Conservation (phyloP, 2,888 invertebrate genomes). For the Drosophila emarginata region DNA sequence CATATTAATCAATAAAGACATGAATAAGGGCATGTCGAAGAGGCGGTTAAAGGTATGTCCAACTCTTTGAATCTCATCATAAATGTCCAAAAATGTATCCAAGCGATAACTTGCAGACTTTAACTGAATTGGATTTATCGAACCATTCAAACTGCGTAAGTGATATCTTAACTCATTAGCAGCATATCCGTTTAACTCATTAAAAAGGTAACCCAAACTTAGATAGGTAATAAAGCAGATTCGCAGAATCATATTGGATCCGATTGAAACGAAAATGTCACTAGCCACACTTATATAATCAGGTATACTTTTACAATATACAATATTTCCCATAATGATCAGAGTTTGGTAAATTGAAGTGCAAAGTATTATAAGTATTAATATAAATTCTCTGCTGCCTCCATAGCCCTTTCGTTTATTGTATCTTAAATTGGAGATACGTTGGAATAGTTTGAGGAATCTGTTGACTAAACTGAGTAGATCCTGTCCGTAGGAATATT, state of each 20-base stretch:
- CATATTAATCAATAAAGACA: constrained; percentile 36
- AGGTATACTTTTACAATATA: background rate
- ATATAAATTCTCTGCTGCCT: constrained; percentile 41
- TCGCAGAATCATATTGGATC: constrained; percentile 35
- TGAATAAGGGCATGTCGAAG: constrained; percentile 45
- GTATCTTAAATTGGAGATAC: constrained; percentile 20
- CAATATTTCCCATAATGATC: background rate
- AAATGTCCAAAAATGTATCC: constrained; percentile 49
- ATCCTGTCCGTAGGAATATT: constrained; percentile 35
- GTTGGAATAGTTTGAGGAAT: constrained; percentile 42
- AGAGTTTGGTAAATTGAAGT: background rate
- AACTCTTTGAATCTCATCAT: constrained; percentile 48
- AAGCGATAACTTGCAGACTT: constrained; percentile 33
- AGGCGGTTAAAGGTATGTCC: constrained; percentile 43
- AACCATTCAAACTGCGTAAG: constrained; percentile 36
- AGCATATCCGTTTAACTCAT: constrained; percentile 51
- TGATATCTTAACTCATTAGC: constrained; percentile 34
- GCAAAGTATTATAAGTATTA: background rate
- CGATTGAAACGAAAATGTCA: constrained; percentile 27
- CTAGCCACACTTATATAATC: background rate
- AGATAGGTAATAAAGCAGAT: constrained; percentile 53
- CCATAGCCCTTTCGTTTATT: constrained; percentile 30
- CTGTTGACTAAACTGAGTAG: constrained; percentile 40
- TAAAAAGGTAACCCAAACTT: constrained; percentile 48
- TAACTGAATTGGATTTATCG: constrained; percentile 3